Conservation (phyloP, 2,113 vertebrate genomes). For the Carlito syrichta region DNA sequence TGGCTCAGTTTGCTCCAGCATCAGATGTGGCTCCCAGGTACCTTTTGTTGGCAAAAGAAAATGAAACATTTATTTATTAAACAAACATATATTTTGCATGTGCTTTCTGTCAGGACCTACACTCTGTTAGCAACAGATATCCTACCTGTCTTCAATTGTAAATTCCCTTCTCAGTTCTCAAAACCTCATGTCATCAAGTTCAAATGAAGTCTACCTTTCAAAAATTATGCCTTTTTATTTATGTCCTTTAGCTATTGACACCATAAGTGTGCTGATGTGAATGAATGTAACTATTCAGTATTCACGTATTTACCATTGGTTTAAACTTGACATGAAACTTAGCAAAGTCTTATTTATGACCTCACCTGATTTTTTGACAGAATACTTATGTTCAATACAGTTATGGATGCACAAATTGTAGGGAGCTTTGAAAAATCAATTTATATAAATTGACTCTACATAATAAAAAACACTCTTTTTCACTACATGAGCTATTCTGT, state of each 20-base stretch:
- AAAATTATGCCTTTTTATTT: neutral
- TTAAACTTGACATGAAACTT: conserved; percentile 29
- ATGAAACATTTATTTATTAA: neutral
- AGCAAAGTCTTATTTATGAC: conserved; percentile 42
- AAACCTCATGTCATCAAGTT: neutral
- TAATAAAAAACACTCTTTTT: conserved; percentile 60
- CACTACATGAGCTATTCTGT: conserved; percentile 49
- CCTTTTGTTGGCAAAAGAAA: neutral
- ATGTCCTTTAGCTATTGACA: neutral
- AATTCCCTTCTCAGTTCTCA: neutral
- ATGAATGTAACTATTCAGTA: neutral
- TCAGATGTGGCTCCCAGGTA: neutral
- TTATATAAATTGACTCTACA: conserved; percentile 42
- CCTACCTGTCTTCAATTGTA: neutral
- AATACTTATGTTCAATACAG: conserved; percentile 23
- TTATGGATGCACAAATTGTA: conserved; percentile 54
- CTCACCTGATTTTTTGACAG: conserved; percentile 50
- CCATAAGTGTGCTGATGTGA: neutral
- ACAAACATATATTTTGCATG: neutral
- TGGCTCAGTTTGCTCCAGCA: neutral
- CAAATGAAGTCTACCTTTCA: neutral
- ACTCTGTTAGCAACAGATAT: neutral
- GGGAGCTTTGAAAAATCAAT: conserved; percentile 62
- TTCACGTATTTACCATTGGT: neutral
- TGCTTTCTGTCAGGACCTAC: neutral